These are phyloP conservation scores for Proctacanthus coquilletti DNA, from an alignment of 1,140 invertebrate species.

Conservation along the genomic window DNA sequence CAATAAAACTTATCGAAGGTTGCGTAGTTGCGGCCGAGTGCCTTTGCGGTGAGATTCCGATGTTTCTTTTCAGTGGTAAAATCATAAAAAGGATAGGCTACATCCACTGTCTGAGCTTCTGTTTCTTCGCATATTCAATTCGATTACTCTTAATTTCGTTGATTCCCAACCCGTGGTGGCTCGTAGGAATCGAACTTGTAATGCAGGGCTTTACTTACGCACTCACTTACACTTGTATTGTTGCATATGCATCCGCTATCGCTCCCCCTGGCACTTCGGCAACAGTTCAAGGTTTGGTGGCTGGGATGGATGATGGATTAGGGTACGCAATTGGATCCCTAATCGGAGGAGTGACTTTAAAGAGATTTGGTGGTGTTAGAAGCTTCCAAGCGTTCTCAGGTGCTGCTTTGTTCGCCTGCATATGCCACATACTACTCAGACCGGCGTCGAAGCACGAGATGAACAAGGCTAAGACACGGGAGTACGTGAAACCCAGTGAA, in stretches of 20 bases:
- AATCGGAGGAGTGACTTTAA: slow-evolving; percentile 41
- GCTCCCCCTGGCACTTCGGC: slow-evolving; percentile 62
- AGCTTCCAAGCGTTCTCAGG: slow-evolving; percentile 38
- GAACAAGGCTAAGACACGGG: slow-evolving; percentile 12
- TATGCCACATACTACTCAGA: slow-evolving; percentile 32
- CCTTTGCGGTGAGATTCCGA: slow-evolving; percentile 55
- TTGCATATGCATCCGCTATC: slow-evolving; percentile 56
- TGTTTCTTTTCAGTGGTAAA: slow-evolving; percentile 55
- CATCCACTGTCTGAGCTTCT: slow-evolving; percentile 50
- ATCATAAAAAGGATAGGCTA: slow-evolving; percentile 54
- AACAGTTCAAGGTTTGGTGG: slow-evolving; percentile 63
- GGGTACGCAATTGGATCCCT: slow-evolving; percentile 49
- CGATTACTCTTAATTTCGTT: slow-evolving; percentile 49
- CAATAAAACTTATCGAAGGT: slow-evolving; percentile 61
- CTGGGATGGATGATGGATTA: slow-evolving; percentile 66
- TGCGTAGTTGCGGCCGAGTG: slow-evolving; percentile 56
- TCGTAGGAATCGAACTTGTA: slow-evolving; percentile 49
- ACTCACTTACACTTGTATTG: slow-evolving; percentile 59
- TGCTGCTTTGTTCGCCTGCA: slow-evolving; percentile 33
- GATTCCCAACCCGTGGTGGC: slow-evolving; percentile 56
- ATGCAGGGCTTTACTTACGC: slow-evolving; percentile 69
- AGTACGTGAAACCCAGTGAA: slow-evolving; percentile 16
- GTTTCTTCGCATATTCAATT: slow-evolving; percentile 52
- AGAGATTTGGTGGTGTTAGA: slow-evolving; percentile 34
- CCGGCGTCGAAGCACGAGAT: slow-evolving; percentile 19